These are phyloP conservation scores for Cacoxenus indagator DNA, from an alignment of 2,888 invertebrate species.

Conservation along the genomic window DNA sequence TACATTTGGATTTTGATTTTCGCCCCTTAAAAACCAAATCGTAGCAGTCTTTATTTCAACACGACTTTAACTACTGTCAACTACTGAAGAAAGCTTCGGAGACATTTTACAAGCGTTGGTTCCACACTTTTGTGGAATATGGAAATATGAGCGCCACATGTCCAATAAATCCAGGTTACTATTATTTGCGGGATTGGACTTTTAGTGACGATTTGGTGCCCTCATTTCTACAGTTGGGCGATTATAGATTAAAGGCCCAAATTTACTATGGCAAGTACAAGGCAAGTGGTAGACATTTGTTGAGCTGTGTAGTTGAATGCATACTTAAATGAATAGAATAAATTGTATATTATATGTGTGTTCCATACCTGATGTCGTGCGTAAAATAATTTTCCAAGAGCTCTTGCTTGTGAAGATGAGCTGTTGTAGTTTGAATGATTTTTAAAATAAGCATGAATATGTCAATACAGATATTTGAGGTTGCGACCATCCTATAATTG, in stretches of 20 bases:
- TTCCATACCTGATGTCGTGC: no score
- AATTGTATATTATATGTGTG: neutral
- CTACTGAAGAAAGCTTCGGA: neutral
- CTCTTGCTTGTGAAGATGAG: no score
- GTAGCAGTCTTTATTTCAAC: neutral
- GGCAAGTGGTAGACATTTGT: neutral
- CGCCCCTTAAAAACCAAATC: neutral
- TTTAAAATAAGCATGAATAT: no score
- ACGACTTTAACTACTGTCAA: constrained; percentile 3
- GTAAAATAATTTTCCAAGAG: no score
- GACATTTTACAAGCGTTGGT: constrained; percentile 1
- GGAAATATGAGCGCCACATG: neutral
- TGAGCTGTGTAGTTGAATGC: neutral
- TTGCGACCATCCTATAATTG: neutral
- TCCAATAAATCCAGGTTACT: neutral
- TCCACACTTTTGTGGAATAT: neutral
- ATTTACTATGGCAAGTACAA: constrained; percentile 10
- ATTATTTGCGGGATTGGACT: constrained; percentile 6
- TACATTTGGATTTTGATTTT: neutral
- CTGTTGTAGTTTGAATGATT: no score
- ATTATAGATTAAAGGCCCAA: neutral
- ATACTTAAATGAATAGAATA: neutral
- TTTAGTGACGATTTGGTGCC: constrained; percentile 1
- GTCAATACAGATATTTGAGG: constrained; percentile 4
- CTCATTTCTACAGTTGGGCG: constrained; percentile 13